Base-by-base conservation (phyloP, 2,113 vertebrate species). In the Scalopus aquaticus region DNA sequence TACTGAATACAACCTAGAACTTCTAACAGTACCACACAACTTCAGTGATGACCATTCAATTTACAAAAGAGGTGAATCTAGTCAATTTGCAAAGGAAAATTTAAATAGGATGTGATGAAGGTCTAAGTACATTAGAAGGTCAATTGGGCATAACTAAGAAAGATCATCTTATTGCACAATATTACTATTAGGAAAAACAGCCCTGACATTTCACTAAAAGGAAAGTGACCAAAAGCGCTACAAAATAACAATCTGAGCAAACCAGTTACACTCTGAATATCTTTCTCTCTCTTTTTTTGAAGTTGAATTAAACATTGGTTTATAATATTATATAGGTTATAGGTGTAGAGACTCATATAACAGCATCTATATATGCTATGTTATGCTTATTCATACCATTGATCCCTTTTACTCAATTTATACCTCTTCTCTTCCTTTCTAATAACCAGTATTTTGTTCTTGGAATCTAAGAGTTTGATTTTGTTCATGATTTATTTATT, bases 61-160 rank as follows among this genome's bases (percentile, higher is more conserved):
- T 67, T 44, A 69, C 24, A 56, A 65, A 77, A 67, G 24, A 56
- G 60, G 37, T 58, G 3, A 44, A 85, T 37, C 37, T 19, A 39
- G 49, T 44, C 39, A 32, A 19, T 77, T 58, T 77, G 62, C 62
- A 44, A 17, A 56, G 49, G 51, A 37, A 78, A 86, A 60, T 46
- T 70, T 69, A 86, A 95, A 80, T 6, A 64, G 32, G 81, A 81
- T 15, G 22, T 88, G n/a, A 76, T 49, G 74, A 86, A 91, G 74
- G 56, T 32, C 26, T 62, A 60, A 84, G 49, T 19, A 88, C 28
- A 91, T 88, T 69, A 82, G 20, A 69, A 76, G 20, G 16, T 76
- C 10, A 16, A 58, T 26, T 24, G 42, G 42, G 24, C 88, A n/a
- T 73, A 91, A 73, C 65, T 80, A 91, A 26, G 44, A 72, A 90